Evolutionary conservation across 2,888 invertebrate species (phyloP).

Genomic region (Stegophylla sp.): DNA sequence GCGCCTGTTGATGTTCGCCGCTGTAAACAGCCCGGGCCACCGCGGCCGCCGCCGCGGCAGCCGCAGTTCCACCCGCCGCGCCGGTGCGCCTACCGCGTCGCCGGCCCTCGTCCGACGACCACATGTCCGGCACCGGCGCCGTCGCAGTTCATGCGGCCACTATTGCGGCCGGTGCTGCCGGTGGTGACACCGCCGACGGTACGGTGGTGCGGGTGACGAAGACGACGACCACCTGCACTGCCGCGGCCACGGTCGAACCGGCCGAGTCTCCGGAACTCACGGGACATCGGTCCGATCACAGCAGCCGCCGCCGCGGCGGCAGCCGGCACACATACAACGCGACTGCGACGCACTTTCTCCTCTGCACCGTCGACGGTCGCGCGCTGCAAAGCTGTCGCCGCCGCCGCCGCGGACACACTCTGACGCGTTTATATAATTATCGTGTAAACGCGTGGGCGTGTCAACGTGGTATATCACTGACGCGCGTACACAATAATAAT

Average conservation of each 20-base stretch:
- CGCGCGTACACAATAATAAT: too few species aligned
- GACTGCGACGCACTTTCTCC: conserved; percentile 47
- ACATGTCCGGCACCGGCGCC: not conserved
- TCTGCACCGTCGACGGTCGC: not conserved
- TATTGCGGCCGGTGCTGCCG: too few species aligned
- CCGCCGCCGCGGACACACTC: not conserved
- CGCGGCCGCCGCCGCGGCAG: not conserved
- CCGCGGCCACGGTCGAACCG: not conserved
- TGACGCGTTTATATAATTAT: too few species aligned
- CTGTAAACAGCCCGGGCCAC: not conserved
- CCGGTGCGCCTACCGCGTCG: conserved; percentile 53
- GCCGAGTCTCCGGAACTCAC: not conserved
- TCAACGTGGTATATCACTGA: not conserved
- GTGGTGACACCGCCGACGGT: not conserved
- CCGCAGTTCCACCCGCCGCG: not conserved
- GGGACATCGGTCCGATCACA: conserved; percentile 36
- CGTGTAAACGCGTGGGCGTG: not conserved
- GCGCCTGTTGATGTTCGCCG: not conserved
- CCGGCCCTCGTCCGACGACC: conserved; percentile 51
- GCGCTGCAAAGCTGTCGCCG: too few species aligned
- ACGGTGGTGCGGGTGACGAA: not conserved
- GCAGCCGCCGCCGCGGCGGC: conserved; percentile 19
- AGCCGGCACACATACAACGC: conserved; percentile 36
- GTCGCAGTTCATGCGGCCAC: conserved; percentile 26
- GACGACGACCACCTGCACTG: not conserved